phyloP scores from a whole-genome alignment of 2,113 vertebrate species.

The Anas platyrhynchos region DNA sequence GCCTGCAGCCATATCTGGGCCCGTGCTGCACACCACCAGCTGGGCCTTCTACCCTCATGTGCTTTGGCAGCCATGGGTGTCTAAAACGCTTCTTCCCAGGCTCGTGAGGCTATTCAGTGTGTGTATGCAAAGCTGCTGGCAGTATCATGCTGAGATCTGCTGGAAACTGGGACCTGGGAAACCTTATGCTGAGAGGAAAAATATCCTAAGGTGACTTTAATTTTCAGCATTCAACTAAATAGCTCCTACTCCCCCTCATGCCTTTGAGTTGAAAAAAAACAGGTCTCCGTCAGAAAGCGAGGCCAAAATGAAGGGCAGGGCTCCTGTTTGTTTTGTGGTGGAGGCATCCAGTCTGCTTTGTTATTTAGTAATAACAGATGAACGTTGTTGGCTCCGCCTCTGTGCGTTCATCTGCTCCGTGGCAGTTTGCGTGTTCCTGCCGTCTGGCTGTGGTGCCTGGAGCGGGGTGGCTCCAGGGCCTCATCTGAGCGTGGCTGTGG shows the following conservation, averaged over 20 bases:
- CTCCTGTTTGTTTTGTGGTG: background rate
- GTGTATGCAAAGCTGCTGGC: background rate
- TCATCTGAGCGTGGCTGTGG: background rate
- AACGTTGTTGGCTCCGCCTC: background rate
- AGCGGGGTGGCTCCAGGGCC: background rate
- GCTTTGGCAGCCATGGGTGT: background rate
- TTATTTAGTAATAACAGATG: background rate
- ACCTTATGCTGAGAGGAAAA: background rate
- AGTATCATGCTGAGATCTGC: background rate
- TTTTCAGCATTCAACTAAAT: background rate
- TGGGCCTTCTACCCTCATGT: background rate
- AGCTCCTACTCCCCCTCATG: background rate
- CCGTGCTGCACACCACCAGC: too few species aligned
- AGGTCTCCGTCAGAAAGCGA: background rate
- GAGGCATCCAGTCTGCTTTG: background rate
- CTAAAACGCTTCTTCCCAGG: background rate
- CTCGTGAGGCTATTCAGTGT: background rate
- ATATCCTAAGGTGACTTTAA: background rate
- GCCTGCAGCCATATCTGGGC: background rate
- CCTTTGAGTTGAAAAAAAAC: background rate
- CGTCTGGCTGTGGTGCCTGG: background rate
- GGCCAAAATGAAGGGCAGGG: background rate
- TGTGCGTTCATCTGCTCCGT: background rate
- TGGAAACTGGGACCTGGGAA: background rate
- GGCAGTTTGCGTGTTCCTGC: background rate